phyloP scores from a whole-genome alignment of 2,797 vertebrate species.

The Amniataba percoides region DNA sequence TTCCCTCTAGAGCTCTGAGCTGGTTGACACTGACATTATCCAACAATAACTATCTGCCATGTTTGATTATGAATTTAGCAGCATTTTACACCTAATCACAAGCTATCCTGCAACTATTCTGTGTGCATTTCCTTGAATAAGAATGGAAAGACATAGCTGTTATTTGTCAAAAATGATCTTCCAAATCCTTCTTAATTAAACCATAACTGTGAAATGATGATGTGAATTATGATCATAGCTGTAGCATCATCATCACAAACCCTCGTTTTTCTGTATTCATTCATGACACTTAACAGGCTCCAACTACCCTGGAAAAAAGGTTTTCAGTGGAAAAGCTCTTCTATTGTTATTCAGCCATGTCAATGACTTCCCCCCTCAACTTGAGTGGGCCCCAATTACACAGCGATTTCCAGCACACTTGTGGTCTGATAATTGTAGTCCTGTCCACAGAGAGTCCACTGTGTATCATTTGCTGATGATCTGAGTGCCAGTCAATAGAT shows the following conservation, averaged over 20 bases:
- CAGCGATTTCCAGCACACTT: conserved; percentile 58
- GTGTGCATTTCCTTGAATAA: not conserved
- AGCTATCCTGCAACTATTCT: not conserved
- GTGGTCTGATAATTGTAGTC: conserved; percentile 56
- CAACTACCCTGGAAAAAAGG: conserved; percentile 19
- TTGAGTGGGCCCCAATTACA: conserved; percentile 66
- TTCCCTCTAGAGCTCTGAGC: conserved; percentile 32
- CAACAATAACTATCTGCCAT: conserved; percentile 31
- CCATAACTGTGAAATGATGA: conserved; percentile 12
- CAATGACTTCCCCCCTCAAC: conserved; percentile 64
- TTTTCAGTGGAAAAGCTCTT: conserved; percentile 56
- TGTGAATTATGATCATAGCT: conserved; percentile 7
- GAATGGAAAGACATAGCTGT: not conserved
- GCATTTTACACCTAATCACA: conserved; percentile 11
- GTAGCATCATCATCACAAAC: conserved; percentile 17
- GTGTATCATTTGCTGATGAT: conserved; percentile 51
- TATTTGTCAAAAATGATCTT: conserved; percentile 5
- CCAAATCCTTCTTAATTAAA: not conserved
- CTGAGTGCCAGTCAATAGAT: conserved; percentile 9
- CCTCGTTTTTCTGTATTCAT: conserved; percentile 24
- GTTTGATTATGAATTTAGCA: conserved; percentile 27
- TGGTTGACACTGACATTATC: conserved; percentile 24
- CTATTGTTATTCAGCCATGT: conserved; percentile 64
- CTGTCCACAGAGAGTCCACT: conserved; percentile 39
- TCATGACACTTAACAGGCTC: conserved; percentile 29